Evolutionary conservation across 2,113 vertebrate genomes (phyloP).

Genomic region (Pyxicephalus adspersus): DNA sequence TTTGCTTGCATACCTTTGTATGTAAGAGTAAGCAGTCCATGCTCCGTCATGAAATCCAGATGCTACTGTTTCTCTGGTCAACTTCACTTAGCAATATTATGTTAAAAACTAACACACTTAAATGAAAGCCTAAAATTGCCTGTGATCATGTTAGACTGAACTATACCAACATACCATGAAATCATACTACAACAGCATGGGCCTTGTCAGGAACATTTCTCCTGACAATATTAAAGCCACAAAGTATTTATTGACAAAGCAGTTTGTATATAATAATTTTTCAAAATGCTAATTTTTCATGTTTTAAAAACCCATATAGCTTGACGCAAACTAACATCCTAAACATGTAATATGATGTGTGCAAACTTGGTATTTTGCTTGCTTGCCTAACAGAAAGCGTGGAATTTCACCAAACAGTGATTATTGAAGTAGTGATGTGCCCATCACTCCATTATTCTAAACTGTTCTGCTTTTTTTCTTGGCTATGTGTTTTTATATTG

Average conservation of each 20-base stretch:
- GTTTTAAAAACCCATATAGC: neutral
- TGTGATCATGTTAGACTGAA: constrained; percentile 62
- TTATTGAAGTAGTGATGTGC: too few species aligned
- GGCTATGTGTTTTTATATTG: too few species aligned
- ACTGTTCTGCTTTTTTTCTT: too few species aligned
- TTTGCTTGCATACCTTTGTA: constrained; percentile 70
- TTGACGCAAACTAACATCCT: too few species aligned
- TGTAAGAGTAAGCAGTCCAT: constrained; percentile 67
- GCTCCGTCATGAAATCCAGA: constrained; percentile 72
- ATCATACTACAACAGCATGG: neutral
- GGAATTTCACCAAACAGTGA: too few species aligned
- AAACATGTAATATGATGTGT: too few species aligned
- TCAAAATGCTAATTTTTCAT: neutral
- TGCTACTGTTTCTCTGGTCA: constrained; percentile 68
- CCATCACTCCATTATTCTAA: too few species aligned
- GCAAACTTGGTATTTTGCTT: too few species aligned
- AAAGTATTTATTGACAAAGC: neutral
- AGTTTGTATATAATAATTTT: too few species aligned
- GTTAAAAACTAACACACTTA: constrained; percentile 67
- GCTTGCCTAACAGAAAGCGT: too few species aligned
- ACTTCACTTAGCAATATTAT: constrained; percentile 72
- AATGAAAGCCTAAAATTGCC: constrained; percentile 68
- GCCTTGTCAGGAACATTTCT: too few species aligned
- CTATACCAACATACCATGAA: constrained; percentile 41
- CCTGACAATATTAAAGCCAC: neutral